A percentile compares a stretch with the other conserved stretches of the same genome.
These are phyloP conservation scores for Macaria liturata DNA, from an alignment of 2,888 invertebrate genomes.

Conservation along the genomic window DNA sequence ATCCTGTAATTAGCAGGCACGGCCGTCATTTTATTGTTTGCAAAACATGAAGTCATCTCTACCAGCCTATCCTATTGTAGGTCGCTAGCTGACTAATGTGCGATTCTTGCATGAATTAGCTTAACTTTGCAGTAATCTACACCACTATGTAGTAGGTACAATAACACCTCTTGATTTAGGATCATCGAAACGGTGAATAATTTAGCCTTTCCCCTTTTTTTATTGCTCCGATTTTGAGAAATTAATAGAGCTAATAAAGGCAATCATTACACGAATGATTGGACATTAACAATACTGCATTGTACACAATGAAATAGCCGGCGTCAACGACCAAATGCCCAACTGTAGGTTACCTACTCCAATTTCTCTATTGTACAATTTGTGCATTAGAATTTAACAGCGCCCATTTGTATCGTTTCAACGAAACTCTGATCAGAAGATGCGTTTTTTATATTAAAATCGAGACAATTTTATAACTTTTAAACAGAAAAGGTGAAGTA, in stretches of 20 bases:
- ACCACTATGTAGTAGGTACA: too few relatives aligned
- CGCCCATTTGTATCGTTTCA: constrained; percentile 9
- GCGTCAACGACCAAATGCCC: constrained; percentile 42
- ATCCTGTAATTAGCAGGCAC: constrained; percentile 35
- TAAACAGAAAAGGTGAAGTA: constrained; percentile 8
- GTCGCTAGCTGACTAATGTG: constrained; percentile 45
- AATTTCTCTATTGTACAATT: constrained; percentile 26
- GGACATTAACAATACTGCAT: constrained; percentile 52
- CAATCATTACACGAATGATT: constrained; percentile 64
- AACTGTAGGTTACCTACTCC: constrained; percentile 28
- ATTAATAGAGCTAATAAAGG: constrained; percentile 35
- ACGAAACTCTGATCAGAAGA: neutral
- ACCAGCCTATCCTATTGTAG: constrained; percentile 34
- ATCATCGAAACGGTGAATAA: constrained; percentile 8
- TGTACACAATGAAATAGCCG: constrained; percentile 39
- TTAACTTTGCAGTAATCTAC: too few relatives aligned
- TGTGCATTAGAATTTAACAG: constrained; percentile 20
- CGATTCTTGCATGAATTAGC: constrained; percentile 20
- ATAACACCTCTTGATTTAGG: too few relatives aligned
- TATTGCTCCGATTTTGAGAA: constrained; percentile 12
- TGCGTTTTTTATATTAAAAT: neutral
- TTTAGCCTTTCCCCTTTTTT: constrained; percentile 15
- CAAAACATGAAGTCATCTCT: constrained; percentile 40
- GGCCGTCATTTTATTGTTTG: constrained; percentile 44
- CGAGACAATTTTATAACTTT: neutral